Evolutionary conservation across 2,113 vertebrate species (phyloP).

Genomic region (Pheucticus melanocephalus): DNA sequence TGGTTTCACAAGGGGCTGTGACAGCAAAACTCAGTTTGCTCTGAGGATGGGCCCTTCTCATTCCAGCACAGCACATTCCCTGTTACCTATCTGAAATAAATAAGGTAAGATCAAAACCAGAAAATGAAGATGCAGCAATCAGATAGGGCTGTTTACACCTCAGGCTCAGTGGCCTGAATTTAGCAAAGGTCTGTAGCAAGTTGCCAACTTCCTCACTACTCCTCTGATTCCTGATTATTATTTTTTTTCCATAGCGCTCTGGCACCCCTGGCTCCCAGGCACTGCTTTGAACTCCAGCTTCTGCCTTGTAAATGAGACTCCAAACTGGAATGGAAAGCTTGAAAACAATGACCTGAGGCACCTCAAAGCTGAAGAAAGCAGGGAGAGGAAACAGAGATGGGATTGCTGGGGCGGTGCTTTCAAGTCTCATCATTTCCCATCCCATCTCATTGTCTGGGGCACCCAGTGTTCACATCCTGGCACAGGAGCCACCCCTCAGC

Average conservation of each 20-base stretch:
- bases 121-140: slow-evolving; percentile 4
- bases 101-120: neutral
- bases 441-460: neutral
- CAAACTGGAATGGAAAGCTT: neutral
- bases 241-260: neutral
- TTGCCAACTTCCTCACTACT: neutral
- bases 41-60: neutral
- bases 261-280: neutral
- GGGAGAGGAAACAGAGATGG: neutral
- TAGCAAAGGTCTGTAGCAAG: slow-evolving; percentile 9
- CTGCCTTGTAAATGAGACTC: slow-evolving; percentile 37
- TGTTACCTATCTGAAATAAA: slow-evolving; percentile 3
- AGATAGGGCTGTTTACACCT: slow-evolving; percentile 17
- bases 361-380: neutral
- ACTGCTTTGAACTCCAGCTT: slow-evolving; percentile 41
- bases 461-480: neutral
- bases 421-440: neutral
- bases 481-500: neutral
- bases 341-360: slow-evolving; percentile 35
- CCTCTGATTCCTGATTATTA: neutral
- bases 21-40: neutral
- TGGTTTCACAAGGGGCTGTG: neutral
- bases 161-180: slow-evolving; percentile 28
- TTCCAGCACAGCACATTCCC: neutral
- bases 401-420: neutral